phyloP scores from a whole-genome alignment of 92 coral and sea anemone species.

The Parazoanthus atlanticus region DNA sequence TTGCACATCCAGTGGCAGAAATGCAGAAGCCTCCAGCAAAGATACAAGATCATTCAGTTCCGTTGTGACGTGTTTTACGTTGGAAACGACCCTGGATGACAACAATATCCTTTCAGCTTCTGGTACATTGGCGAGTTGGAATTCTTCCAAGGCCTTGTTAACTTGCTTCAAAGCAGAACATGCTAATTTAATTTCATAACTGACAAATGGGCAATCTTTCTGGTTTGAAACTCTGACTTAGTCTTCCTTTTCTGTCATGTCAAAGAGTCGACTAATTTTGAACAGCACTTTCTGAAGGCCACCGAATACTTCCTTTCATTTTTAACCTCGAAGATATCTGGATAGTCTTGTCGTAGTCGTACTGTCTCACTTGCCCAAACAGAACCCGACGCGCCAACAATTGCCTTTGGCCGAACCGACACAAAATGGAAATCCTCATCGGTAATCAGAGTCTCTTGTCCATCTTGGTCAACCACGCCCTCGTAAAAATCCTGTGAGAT shows the following conservation, averaged over 20 bases:
- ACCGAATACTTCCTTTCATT: conserved; percentile 24
- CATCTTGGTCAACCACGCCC: conserved; percentile 19
- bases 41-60: too few relatives aligned
- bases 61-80: too few relatives aligned
- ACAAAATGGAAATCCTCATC: conserved; percentile 43
- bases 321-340: conserved; percentile 52
- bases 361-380: conserved; percentile 55
- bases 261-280: conserved; percentile 37
- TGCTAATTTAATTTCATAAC: too few relatives aligned
- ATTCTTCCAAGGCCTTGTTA: too few relatives aligned
- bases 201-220: too few relatives aligned
- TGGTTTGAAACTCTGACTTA: too few relatives aligned
- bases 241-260: conserved; percentile 58
- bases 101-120: too few relatives aligned
- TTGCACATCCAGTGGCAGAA: too few relatives aligned
- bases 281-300: conserved; percentile 37
- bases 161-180: too few relatives aligned
- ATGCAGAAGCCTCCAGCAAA: too few relatives aligned
- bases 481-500: conserved; percentile 44
- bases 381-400: conserved; percentile 45
- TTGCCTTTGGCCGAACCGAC: conserved; percentile 40
- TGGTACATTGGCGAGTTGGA: too few relatives aligned
- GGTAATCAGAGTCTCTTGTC: conserved; percentile 37
- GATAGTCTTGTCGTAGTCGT: conserved; percentile 45
- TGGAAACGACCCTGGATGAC: too few relatives aligned